Conservation (phyloP, 2,888 invertebrate species). For the Tenthredo amoena region DNA sequence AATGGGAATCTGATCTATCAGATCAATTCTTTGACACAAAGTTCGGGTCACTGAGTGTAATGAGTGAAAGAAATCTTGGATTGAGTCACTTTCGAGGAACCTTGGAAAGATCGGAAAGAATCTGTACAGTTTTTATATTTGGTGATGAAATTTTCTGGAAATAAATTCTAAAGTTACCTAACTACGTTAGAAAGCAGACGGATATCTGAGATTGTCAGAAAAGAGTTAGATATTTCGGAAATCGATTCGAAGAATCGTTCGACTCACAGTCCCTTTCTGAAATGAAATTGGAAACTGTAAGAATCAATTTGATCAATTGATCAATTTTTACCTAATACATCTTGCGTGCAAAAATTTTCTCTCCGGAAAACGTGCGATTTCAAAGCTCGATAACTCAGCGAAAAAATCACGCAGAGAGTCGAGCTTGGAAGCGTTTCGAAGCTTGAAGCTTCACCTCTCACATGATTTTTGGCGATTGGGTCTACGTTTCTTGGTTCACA, state of each 20-base stretch:
- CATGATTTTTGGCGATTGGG: background rate
- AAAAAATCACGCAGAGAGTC: background rate
- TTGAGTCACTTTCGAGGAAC: background rate
- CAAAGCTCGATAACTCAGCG: background rate
- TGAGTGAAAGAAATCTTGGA: background rate
- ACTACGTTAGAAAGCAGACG: background rate
- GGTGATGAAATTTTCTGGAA: background rate
- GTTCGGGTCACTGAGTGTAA: background rate
- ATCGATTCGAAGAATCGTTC: background rate
- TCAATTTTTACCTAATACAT: too few relatives aligned
- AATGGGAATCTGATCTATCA: background rate
- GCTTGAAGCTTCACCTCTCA: background rate
- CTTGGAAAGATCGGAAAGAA: background rate
- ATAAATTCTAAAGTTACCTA: background rate
- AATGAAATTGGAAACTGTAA: too few relatives aligned
- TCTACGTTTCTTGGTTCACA: background rate
- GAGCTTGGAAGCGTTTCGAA: background rate
- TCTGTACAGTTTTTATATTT: background rate
- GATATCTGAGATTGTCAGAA: background rate
- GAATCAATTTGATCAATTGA: too few relatives aligned
- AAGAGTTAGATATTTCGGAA: background rate
- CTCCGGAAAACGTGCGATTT: background rate
- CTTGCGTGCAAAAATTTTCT: background rate
- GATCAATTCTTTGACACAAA: background rate
- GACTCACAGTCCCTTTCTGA: too few relatives aligned